Evolutionary conservation across 2,797 vertebrate species (phyloP).

Genomic region (Hafferia zeledoni): DNA sequence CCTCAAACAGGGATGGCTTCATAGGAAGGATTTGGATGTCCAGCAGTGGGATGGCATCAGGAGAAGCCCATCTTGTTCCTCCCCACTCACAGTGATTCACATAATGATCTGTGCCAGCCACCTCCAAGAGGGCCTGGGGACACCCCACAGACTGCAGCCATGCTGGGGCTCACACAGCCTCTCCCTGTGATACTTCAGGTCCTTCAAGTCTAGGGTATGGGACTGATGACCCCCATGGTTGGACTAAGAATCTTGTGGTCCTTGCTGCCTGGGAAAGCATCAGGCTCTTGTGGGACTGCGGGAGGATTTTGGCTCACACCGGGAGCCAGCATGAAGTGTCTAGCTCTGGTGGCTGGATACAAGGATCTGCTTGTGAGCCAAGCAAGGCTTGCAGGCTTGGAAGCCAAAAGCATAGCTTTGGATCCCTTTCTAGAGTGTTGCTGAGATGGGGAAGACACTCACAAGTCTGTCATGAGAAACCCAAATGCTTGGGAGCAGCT

Average conservation of each 20-base stretch:
- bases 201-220: background rate
- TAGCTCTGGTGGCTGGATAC: background rate
- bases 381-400: background rate
- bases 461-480: accelerated
- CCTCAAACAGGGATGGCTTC: background rate
- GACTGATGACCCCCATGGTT: background rate
- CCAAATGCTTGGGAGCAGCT: background rate
- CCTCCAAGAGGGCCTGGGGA: accelerated
- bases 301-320: background rate
- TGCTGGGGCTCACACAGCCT: background rate
- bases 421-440: background rate
- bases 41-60: background rate
- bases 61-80: background rate
- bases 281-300: accelerated
- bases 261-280: background rate
- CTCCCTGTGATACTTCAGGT: accelerated
- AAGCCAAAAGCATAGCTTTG: background rate
- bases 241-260: background rate
- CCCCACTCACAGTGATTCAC: accelerated
- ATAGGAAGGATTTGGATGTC: background rate
- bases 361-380: background rate
- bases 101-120: accelerated
- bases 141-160: accelerated
- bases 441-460: accelerated
- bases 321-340: background rate